Base-by-base conservation (phyloP, 2,113 vertebrate genomes). In the Xiphophorus couchianus region DNA sequence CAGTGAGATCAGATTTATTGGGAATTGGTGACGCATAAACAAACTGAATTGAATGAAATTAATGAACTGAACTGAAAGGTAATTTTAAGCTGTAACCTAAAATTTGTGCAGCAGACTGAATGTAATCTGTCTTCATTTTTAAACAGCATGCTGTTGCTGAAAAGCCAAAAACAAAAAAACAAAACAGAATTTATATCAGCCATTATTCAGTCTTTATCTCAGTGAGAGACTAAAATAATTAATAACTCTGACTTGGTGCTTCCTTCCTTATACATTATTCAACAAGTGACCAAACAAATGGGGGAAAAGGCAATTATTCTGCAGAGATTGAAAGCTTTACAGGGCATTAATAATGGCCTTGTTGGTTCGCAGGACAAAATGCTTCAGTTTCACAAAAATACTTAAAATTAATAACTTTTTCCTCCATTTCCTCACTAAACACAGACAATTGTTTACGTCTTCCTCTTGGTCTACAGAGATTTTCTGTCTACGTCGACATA, bases 241-340 rank as follows among this genome's bases (percentile, higher is more conserved):
- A 62, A 58, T 66, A 42, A 68, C 27, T 13, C 14, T 42, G 60
- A 60, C 29, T 13, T 64, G 1, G 35, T 74, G 29, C 54, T 66
- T 33, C 42, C 65, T 22, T 65, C 19, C 51, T 42, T 58, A 5
- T 62, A 30, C 5, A 76, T 73, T 70, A 70, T 70, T 73, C 54
- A 66, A 30, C 10, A 73, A 74, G 67, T 68, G 35, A 66, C 66
- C 33, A 76, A 72, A 28, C 29, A 79, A 58, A 66, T 72, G 0
- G 17, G 25, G 0, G 14, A 66, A 82, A 78, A 30, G 35, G 31
- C 35, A 54, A 62, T 66, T 69, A 66, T 33, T 74, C n/a, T 58
- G 63, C 72, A 69, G 6, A 64, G 29, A 27, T 62, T 62, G 39
- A 68, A 80, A 61, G 61, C 19, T 79, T 73, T 30, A 31, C 28